phyloP scores from a whole-genome alignment of 2,797 vertebrate species.

The Molossus molossus region DNA sequence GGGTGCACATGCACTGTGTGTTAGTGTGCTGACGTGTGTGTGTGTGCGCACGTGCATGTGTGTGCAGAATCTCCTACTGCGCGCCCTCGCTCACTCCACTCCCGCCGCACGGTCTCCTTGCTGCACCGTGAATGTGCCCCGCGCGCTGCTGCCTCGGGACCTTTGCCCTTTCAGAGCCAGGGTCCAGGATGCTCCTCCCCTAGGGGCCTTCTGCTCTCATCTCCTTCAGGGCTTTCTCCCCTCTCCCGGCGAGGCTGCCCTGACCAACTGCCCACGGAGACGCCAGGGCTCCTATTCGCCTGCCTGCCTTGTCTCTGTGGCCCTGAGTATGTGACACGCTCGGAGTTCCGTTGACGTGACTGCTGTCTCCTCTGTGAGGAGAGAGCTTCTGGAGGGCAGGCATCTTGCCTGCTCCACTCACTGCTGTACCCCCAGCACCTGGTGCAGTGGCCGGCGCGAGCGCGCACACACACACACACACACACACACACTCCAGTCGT shows the following conservation, averaged over 20 bases:
- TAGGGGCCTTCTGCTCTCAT: not conserved
- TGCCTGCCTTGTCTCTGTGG: rapidly evolving
- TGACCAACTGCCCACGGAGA: not conserved
- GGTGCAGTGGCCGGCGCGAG: not conserved
- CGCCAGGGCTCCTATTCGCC: not conserved
- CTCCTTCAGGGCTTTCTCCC: not conserved
- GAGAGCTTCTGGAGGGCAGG: not conserved
- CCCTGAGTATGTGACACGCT: rapidly evolving
- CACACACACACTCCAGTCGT: not conserved
- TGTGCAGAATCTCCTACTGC: rapidly evolving
- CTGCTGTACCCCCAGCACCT: not conserved
- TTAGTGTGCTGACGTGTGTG: no score
- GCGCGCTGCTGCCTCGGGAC: not conserved
- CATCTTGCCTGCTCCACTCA: not conserved
- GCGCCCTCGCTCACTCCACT: not conserved
- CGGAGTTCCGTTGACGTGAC: not conserved
- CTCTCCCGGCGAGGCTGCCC: not conserved
- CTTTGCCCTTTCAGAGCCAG: not conserved
- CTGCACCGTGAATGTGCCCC: not conserved
- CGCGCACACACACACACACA: not conserved
- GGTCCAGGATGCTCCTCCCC: not conserved
- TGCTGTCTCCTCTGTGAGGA: not conserved
- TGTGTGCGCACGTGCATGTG: rapidly evolving
- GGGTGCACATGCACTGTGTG: no score
- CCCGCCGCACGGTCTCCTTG: not conserved